These are phyloP conservation scores for Cyphomyrmex costatus DNA, from an alignment of 1,140 invertebrate genomes.

Conservation along the genomic window DNA sequence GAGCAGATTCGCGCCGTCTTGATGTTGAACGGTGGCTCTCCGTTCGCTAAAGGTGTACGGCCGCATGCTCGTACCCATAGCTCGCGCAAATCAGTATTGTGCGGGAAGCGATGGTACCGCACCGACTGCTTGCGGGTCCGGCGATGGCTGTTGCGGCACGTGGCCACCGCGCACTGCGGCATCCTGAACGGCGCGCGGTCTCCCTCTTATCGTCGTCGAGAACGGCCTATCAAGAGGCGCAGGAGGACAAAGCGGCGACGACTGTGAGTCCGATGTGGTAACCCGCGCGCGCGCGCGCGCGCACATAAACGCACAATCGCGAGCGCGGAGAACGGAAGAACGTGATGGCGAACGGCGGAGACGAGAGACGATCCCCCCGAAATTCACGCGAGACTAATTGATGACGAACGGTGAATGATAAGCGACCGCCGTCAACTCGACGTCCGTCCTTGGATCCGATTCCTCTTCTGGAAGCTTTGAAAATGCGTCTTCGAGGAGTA, in stretches of 20 bases:
- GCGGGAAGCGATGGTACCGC: slow-evolving; percentile 88
- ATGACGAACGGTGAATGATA: neutral
- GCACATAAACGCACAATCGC: slow-evolving; percentile 3
- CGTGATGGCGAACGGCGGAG: neutral
- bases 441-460: neutral
- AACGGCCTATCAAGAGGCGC: slow-evolving; percentile 4
- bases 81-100: slow-evolving; percentile 86
- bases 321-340: neutral
- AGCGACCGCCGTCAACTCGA: neutral
- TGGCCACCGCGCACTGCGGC: slow-evolving; percentile 88
- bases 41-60: slow-evolving; percentile 84
- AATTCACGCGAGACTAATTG: neutral
- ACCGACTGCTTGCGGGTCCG: slow-evolving; percentile 87
- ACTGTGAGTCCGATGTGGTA: neutral
- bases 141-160: slow-evolving; percentile 88
- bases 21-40: slow-evolving; percentile 86
- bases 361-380: neutral
- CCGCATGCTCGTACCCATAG: slow-evolving; percentile 88
- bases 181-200: slow-evolving; percentile 76
- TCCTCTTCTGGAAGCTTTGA: neutral
- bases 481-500: neutral
- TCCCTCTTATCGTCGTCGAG: slow-evolving; percentile 2
- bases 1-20: slow-evolving; percentile 88
- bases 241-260: neutral
- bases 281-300: neutral